Conservation (phyloP, 2,113 vertebrate genomes). For the Azemiops feae region DNA sequence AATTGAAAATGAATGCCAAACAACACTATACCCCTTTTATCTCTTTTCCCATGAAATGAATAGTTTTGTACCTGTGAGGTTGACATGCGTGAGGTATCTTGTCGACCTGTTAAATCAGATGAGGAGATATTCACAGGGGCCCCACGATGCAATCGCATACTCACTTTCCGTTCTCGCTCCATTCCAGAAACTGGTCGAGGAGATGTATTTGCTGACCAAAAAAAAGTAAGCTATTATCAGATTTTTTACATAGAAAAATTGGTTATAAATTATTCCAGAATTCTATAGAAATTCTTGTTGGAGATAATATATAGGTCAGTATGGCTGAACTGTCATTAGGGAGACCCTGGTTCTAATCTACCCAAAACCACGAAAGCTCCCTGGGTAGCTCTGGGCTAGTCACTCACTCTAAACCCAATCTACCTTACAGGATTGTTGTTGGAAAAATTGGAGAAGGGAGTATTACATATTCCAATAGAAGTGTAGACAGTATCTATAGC, state of each 20-base stretch:
- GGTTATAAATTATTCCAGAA: background rate
- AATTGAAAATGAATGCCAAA: background rate
- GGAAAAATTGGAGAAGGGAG: background rate
- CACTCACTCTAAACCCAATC: background rate
- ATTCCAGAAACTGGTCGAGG: slow-evolving; percentile 86
- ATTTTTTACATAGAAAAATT: background rate
- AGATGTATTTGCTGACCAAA: slow-evolving; percentile 81
- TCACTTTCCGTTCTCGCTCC: slow-evolving; percentile 93
- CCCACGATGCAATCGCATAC: slow-evolving; percentile 92
- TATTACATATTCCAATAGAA: background rate
- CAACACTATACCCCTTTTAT: background rate
- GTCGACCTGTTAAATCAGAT: slow-evolving; percentile 89
- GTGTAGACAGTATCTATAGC: background rate
- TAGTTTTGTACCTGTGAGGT: slow-evolving; percentile 86
- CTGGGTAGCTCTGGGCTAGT: background rate
- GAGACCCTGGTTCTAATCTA: background rate
- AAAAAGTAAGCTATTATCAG: background rate
- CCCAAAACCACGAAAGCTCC: background rate
- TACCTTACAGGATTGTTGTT: background rate
- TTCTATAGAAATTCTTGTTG: background rate
- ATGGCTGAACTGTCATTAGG: background rate
- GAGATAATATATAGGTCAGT: background rate
- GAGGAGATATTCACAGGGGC: slow-evolving; percentile 92
- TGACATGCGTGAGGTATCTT: slow-evolving; percentile 95
- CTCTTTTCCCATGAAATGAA: background rate